These are phyloP conservation scores for Apodemus agrarius DNA, from an alignment of 2,797 vertebrate species.

Conservation along the genomic window DNA sequence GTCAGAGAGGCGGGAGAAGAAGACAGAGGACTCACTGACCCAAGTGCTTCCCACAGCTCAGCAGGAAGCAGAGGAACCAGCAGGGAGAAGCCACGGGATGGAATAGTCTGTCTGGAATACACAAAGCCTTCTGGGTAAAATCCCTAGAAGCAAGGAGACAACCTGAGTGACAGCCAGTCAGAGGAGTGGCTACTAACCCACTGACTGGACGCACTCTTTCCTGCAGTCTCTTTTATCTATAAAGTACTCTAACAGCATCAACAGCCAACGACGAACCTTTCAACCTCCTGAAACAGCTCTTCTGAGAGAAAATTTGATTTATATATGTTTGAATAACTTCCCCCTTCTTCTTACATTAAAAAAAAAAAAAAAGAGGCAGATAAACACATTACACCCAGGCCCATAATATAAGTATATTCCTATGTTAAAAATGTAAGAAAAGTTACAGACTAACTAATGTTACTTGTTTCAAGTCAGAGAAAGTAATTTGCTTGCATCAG, in stretches of 20 bases:
- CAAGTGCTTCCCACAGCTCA: not conserved
- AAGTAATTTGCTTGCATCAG: not conserved
- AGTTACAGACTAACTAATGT: not conserved
- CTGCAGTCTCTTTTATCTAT: too few species aligned
- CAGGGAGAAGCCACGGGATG: too few species aligned
- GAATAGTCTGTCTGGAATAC: not conserved
- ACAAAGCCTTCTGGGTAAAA: too few species aligned
- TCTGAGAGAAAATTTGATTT: not conserved
- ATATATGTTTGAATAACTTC: not conserved
- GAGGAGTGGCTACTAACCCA: not conserved
- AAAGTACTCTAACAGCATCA: not conserved
- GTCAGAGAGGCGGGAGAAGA: not conserved
- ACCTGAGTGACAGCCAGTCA: not conserved
- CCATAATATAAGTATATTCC: not conserved
- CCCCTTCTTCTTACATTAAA: not conserved
- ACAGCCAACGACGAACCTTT: too few species aligned
- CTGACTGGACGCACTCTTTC: not conserved
- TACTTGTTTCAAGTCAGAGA: not conserved
- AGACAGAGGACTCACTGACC: not conserved
- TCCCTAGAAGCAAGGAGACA: not conserved
- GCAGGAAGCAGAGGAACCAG: not conserved
- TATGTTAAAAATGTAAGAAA: not conserved
- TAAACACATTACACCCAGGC: not conserved
- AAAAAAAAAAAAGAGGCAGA: not conserved
- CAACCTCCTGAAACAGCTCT: not conserved